Evolutionary conservation across 2,888 invertebrate genomes (phyloP), one percentile per base, ranked within the genome.

Genomic region (Mythimna loreyi): DNA sequence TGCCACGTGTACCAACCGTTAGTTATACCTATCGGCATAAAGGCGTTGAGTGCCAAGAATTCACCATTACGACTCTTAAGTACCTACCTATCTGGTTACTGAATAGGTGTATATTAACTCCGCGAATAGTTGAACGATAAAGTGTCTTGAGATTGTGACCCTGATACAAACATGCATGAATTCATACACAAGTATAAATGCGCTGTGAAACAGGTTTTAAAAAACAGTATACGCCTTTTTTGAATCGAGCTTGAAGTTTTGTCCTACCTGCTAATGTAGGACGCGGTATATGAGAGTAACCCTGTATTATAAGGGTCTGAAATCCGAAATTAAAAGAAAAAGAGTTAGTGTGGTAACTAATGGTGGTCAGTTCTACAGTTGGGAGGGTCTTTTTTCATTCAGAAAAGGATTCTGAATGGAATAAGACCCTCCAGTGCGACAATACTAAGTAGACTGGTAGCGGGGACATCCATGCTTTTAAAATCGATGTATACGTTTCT

Each of bases 11-110:
- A 53, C 45, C 56, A 53, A 63, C 66, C 40, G 72, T 63, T 81
- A 50, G 28, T 67, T 63, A 67, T 67, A 62, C 66, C 67, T 65
- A 81, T 78, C 23, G 61, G 53, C 67, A 65, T 66, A 65, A 59
- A 67, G 59, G 49, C 40, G 65, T 57, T 43, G 63, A 67, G 58
- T 78, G 78, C 78, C 78, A 81, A 78, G 82, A 78, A 78, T 78
- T 81, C 62, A 72, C 16, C 30, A 67, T 67, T 67, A 71, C 70
- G 55, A 61, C 63, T 64, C 47, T 59, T 63, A 61, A 68, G 45
- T 78, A 56, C 43, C 30, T 53, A 66, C 36, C 57, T 78, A 62
- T 77, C 61, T 58, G 43, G 58, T 61, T 62, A 59, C 59, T 52
- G 69, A 55, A 64, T 58, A 58, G 58, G 30, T 40, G 40, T 57